Conservation (phyloP, 2,113 vertebrate genomes). For the Cepphus grylle region DNA sequence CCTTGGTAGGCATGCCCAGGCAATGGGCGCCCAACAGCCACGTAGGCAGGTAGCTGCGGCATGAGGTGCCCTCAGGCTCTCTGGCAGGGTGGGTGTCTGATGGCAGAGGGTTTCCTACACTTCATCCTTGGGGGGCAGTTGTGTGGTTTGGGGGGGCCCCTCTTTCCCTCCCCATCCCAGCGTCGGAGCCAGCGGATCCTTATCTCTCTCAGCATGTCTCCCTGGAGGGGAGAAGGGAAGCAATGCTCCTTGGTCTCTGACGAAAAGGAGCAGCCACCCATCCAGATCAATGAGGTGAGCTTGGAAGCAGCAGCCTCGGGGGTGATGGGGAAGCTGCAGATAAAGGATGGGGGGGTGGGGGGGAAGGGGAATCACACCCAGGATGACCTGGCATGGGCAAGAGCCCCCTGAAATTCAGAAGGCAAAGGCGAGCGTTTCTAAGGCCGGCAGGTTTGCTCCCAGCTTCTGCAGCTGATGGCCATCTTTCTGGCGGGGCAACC, state of each 20-base stretch:
- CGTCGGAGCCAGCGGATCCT: not conserved
- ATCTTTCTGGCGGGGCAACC: accelerated
- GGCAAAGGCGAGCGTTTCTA: not conserved
- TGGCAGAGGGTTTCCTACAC: not conserved
- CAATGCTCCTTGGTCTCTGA: not conserved
- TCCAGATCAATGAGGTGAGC: not conserved
- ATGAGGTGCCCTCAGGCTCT: not conserved
- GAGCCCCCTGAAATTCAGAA: not conserved
- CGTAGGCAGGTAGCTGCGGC: not conserved
- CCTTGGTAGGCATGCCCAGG: not conserved
- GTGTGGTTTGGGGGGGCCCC: accelerated
- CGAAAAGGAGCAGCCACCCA: not conserved
- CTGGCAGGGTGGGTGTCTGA: not conserved
- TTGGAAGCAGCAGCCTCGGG: not conserved
- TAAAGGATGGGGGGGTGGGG: not conserved
- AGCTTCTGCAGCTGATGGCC: not conserved
- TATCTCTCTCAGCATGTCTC: not conserved
- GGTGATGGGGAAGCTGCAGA: not conserved
- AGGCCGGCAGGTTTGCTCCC: not conserved
- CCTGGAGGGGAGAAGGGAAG: not conserved
- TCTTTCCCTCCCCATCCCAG: not conserved
- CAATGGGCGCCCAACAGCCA: accelerated
- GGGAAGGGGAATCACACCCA: not conserved
- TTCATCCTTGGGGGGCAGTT: not conserved
- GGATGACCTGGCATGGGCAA: not conserved